Conservation (phyloP, 2,888 invertebrate species). For the Ophion obscuratus region DNA sequence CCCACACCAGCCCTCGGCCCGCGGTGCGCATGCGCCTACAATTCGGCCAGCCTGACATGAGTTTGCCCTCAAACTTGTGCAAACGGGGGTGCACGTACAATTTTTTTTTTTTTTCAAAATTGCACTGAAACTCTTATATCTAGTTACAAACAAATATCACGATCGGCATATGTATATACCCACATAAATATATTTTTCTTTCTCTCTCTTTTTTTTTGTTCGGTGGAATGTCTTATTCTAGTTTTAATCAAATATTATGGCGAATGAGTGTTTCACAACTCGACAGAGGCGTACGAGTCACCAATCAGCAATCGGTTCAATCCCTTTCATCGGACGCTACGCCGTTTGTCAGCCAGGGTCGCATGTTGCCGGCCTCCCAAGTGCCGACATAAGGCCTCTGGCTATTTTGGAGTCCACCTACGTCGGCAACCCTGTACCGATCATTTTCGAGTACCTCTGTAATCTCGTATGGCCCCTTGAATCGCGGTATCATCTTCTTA, state of each 20-base stretch:
- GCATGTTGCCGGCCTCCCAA: slow-evolving; percentile 54
- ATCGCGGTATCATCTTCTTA: slow-evolving; percentile 61
- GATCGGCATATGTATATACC: background rate
- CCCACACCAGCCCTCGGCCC: too few species aligned
- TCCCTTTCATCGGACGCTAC: background rate
- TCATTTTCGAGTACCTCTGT: slow-evolving; percentile 50
- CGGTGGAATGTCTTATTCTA: too few species aligned
- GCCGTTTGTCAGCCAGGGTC: background rate
- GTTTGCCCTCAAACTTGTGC: slow-evolving; percentile 28
- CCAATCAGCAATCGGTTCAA: background rate
- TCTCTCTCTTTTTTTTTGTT: background rate
- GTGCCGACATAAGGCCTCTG: slow-evolving; percentile 42
- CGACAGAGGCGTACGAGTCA: background rate
- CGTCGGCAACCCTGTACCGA: slow-evolving; percentile 55
- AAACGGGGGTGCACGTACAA: background rate
- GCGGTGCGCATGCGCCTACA: slow-evolving; percentile 10
- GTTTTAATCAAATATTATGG: too few species aligned
- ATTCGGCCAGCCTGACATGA: slow-evolving; percentile 34
- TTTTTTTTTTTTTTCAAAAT: background rate
- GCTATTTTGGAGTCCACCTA: slow-evolving; percentile 44
- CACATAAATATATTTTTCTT: background rate
- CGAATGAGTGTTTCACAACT: background rate
- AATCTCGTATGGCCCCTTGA: slow-evolving; percentile 63
- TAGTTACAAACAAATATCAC: background rate
- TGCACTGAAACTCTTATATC: background rate